Evolutionary conservation across 2,888 invertebrate genomes (phyloP).

Genomic region (Drosophila austrosaltans): DNA sequence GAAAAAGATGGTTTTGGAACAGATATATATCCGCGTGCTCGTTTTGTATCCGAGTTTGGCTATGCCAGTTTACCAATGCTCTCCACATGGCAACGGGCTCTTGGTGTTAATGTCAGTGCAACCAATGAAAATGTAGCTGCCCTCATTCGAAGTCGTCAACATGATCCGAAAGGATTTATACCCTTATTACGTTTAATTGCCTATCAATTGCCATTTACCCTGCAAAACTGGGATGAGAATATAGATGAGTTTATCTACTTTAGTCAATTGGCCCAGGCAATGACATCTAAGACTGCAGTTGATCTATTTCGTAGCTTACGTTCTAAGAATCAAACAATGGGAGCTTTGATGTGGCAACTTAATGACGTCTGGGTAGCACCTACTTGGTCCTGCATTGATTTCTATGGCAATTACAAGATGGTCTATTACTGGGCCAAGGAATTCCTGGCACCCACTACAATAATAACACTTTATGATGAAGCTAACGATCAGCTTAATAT

Average conservation of each 20-base stretch:
- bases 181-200: constrained; percentile 86
- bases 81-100: constrained; percentile 87
- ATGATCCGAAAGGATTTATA: constrained; percentile 89
- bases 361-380: constrained; percentile 99
- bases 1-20: constrained; percentile 90
- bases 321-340: constrained; percentile 89
- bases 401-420: constrained; percentile 82
- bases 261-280: constrained; percentile 95
- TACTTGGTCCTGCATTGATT: constrained; percentile 95
- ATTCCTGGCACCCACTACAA: constrained; percentile 91
- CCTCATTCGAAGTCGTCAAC: constrained; percentile 92
- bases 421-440: constrained; percentile 93
- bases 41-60: constrained; percentile 98
- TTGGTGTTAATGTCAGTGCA: constrained; percentile 77
- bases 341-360: constrained; percentile 99
- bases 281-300: constrained; percentile 92
- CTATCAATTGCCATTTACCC: constrained; percentile 86
- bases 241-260: constrained; percentile 90
- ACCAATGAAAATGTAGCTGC: constrained; percentile 85
- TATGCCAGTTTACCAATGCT: constrained; percentile 94
- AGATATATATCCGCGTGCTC: constrained; percentile 89
- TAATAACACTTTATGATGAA: constrained; percentile 85
- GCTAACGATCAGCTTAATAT: constrained; percentile 85
- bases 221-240: constrained; percentile 84
- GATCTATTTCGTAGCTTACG: constrained; percentile 89